A percentile compares a stretch with the other conserved stretches of the same genome.
phyloP scores from a whole-genome alignment of 2,888 invertebrate genomes.

The Hemicrepidius hirtus region DNA sequence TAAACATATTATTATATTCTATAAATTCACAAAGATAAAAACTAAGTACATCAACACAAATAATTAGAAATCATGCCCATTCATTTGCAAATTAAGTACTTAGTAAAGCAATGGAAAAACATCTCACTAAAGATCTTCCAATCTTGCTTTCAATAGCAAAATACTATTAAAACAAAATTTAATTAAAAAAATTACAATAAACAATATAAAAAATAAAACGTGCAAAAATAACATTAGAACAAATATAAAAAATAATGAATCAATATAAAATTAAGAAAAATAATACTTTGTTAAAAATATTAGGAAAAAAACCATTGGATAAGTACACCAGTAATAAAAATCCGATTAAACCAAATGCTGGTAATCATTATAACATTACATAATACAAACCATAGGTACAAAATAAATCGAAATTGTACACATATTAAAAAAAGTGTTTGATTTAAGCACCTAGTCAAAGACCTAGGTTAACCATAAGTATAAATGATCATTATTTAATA shows the following conservation, averaged over 20 bases:
- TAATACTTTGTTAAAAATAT: slow-evolving; percentile 5
- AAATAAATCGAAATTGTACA: too few species aligned
- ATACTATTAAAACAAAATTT: neutral
- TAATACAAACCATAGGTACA: too few species aligned
- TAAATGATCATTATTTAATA: too few species aligned
- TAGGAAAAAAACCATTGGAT: neutral
- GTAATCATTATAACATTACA: too few species aligned
- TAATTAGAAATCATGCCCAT: slow-evolving; percentile 2
- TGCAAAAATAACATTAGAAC: slow-evolving; percentile 11
- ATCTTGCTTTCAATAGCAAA: neutral
- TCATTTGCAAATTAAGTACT: slow-evolving; percentile 19
- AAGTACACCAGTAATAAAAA: neutral
- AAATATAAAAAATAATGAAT: slow-evolving; percentile 16
- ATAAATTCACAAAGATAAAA: neutral
- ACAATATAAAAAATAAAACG: slow-evolving; percentile 29
- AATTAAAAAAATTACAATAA: neutral
- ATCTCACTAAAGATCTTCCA: slow-evolving; percentile 17
- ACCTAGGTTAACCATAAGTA: too few species aligned
- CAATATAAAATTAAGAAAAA: slow-evolving; percentile 5
- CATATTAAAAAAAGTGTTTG: too few species aligned
- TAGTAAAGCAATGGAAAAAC: slow-evolving; percentile 16
- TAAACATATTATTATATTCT: neutral
- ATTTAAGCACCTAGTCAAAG: too few species aligned
- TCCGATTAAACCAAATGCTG: neutral
- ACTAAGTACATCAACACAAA: slow-evolving; percentile 15